These are phyloP conservation scores for Rhagium mordax DNA, from an alignment of 2,888 invertebrate species.

Conservation along the genomic window DNA sequence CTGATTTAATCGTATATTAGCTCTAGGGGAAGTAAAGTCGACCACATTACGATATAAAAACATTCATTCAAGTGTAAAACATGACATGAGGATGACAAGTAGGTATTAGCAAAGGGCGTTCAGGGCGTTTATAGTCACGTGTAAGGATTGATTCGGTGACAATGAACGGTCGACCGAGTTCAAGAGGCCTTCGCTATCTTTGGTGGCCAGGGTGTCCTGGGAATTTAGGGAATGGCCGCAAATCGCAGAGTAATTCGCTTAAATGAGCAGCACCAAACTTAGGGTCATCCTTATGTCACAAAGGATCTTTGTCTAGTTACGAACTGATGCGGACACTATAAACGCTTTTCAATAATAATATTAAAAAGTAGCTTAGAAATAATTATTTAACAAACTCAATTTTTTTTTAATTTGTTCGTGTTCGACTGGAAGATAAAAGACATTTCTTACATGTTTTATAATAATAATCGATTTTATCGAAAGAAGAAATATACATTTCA, in stretches of 20 bases:
- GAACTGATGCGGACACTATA: neutral
- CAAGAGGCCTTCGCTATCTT: slow-evolving; percentile 56
- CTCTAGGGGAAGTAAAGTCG: slow-evolving; percentile 42
- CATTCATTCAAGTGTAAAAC: slow-evolving; percentile 45
- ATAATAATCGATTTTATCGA: no score
- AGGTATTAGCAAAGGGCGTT: slow-evolving; percentile 39
- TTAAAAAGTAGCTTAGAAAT: no score
- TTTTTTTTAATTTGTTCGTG: no score
- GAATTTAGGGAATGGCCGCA: slow-evolving; percentile 40
- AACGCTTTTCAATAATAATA: no score
- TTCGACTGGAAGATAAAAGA: no score
- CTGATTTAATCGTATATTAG: slow-evolving; percentile 2
- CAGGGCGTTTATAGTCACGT: slow-evolving; percentile 44
- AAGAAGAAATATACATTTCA: no score
- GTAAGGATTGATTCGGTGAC: slow-evolving; percentile 54
- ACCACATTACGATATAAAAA: slow-evolving; percentile 35
- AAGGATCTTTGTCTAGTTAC: neutral
- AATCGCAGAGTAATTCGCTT: slow-evolving; percentile 34
- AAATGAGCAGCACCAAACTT: slow-evolving; percentile 30
- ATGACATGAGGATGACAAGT: slow-evolving; percentile 49
- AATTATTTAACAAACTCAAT: no score
- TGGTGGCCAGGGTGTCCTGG: slow-evolving; percentile 54
- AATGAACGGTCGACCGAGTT: slow-evolving; percentile 49
- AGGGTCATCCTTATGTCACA: neutral
- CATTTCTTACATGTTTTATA: no score